phyloP scores from a whole-genome alignment of 1,140 invertebrate genomes.

The Rhynchophorus ferrugineus region DNA sequence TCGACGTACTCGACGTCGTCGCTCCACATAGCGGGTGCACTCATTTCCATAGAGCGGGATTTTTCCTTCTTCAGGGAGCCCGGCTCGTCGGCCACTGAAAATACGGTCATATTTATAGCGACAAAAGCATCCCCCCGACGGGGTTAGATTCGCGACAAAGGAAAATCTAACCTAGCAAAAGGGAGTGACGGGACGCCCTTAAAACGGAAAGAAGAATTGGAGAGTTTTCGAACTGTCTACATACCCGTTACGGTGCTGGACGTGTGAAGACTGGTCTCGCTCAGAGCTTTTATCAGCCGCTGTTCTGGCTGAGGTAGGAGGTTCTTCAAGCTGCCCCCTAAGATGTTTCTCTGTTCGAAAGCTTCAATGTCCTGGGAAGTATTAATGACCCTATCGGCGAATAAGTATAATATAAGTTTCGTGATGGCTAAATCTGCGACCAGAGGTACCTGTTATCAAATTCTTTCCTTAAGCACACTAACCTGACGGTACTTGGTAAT shows the following conservation, averaged over 20 bases:
- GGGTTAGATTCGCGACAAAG: too few species aligned
- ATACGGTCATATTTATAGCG: not conserved
- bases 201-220: too few species aligned
- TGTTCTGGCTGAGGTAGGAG: conserved; percentile 39
- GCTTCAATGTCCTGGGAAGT: conserved; percentile 66
- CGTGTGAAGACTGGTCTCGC: conserved; percentile 74
- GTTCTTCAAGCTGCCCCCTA: conserved; percentile 54
- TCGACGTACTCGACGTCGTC: conserved; percentile 80
- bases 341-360: conserved; percentile 67
- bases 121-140: too few species aligned
- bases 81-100: conserved; percentile 41
- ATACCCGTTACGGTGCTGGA: conserved; percentile 56
- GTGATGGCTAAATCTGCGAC: too few species aligned
- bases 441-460: conserved; percentile 43
- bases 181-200: too few species aligned
- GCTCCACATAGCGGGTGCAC: conserved; percentile 88
- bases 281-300: conserved; percentile 75
- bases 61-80: conserved; percentile 61
- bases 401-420: not conserved
- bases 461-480: conserved; percentile 69
- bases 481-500: conserved; percentile 70
- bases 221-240: too few species aligned
- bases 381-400: conserved; percentile 51
- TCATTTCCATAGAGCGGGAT: conserved; percentile 85
- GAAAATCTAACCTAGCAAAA: too few species aligned